Evolutionary conservation across 2,113 vertebrate genomes (phyloP).

Genomic region (Mobula birostris): DNA sequence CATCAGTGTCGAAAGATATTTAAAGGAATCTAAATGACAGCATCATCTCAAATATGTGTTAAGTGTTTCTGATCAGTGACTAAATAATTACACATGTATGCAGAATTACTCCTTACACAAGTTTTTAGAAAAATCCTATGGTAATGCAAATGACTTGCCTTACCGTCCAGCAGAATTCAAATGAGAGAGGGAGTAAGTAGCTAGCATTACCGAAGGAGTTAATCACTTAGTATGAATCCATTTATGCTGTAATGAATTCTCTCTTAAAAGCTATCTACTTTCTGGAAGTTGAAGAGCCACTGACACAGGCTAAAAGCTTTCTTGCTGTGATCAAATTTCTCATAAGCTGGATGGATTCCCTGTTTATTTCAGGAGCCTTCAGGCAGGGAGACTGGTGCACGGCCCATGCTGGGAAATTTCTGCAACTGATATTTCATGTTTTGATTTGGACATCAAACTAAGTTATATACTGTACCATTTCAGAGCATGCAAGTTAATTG

Average conservation of each 20-base stretch:
- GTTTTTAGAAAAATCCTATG: not conserved
- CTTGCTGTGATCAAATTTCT: conserved; percentile 31
- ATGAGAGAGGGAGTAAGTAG: not conserved
- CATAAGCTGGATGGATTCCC: conserved; percentile 20
- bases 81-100: not conserved
- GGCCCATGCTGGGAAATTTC: conserved; percentile 7
- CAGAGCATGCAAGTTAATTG: too few species aligned
- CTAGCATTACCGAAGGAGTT: conserved; percentile 9
- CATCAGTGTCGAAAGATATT: not conserved
- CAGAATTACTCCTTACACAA: not conserved
- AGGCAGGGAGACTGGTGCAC: not conserved
- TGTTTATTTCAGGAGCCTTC: conserved; percentile 27
- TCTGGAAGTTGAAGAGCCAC: conserved; percentile 19
- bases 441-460: not conserved
- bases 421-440: conserved; percentile 2
- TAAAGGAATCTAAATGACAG: not conserved
- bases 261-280: conserved; percentile 34
- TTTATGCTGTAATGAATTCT: conserved; percentile 27
- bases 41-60: not conserved
- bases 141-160: not conserved
- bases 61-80: not conserved
- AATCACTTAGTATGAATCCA: not conserved
- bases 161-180: not conserved
- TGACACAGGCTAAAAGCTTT: conserved; percentile 28
- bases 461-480: not conserved